Evolutionary conservation across 2,797 vertebrate genomes (phyloP).

Genomic region (Hydrophis major): DNA sequence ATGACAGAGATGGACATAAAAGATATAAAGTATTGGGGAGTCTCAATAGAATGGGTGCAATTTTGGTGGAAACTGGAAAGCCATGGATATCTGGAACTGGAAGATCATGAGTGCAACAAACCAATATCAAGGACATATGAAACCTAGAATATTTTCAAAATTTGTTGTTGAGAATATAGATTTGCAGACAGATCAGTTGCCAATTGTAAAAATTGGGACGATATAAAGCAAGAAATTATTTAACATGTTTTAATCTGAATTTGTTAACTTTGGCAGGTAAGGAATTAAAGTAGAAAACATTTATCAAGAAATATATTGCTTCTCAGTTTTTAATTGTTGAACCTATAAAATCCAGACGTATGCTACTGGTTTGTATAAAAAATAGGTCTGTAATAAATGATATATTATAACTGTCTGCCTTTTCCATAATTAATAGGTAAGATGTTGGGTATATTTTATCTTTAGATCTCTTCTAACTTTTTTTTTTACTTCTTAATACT

Average conservation of each 20-base stretch:
- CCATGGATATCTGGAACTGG: background rate
- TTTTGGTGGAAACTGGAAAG: background rate
- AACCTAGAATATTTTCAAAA: background rate
- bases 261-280: background rate
- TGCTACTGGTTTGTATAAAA: no score
- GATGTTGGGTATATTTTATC: background rate
- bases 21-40: background rate
- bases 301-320: background rate
- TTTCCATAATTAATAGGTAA: slow-evolving; percentile 4
- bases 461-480: background rate
- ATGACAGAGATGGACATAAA: background rate
- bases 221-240: background rate
- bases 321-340: background rate
- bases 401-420: slow-evolving; percentile 5
- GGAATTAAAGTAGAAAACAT: background rate
- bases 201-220: background rate
- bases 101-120: background rate
- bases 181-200: background rate
- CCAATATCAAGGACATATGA: background rate
- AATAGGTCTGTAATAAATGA: background rate
- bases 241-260: background rate
- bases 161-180: background rate
- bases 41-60: background rate
- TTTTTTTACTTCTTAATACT: background rate
- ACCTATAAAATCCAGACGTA: background rate